Percentiles rank a stretch among this genome's conserved stretches.
Conservation (phyloP, 2,888 invertebrate genomes). For the Nowickia ferox region DNA sequence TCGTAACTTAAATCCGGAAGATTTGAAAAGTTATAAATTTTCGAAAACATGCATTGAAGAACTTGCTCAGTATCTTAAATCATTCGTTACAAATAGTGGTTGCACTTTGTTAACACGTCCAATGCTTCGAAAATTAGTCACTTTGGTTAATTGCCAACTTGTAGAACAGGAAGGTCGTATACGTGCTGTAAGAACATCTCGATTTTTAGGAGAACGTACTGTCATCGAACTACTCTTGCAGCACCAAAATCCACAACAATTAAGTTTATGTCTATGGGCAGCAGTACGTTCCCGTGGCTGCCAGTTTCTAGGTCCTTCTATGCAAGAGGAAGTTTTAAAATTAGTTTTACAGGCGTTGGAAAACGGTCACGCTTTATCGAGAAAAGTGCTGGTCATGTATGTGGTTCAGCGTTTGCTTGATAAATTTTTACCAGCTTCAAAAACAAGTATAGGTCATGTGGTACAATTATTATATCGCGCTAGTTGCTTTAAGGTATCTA, state of each 20-base stretch:
- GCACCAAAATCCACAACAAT: constrained; percentile 97
- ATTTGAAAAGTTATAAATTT: constrained; percentile 85
- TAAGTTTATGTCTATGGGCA: constrained; percentile 97
- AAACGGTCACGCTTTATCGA: constrained; percentile 96
- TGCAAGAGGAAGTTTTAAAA: constrained; percentile 99
- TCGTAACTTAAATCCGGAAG: constrained; percentile 84
- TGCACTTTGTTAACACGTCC: constrained; percentile 89
- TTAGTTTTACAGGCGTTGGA: constrained; percentile 96
- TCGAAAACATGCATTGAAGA: constrained; percentile 93
- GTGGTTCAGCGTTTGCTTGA: constrained; percentile 98
- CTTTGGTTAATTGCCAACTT: constrained; percentile 95
- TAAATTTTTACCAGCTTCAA: constrained; percentile 97
- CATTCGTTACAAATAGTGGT: constrained; percentile 86
- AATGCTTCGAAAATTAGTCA: constrained; percentile 97
- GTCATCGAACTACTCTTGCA: constrained; percentile 96
- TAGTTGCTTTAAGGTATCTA: constrained; percentile 99
- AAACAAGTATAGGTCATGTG: constrained; percentile 99
- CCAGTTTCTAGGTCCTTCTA: constrained; percentile 98
- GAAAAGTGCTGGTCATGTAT: constrained; percentile 98
- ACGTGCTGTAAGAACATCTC: constrained; percentile 90
- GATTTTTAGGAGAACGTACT: constrained; percentile 97
- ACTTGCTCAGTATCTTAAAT: constrained; percentile 93
- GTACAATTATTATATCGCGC: constrained; percentile 98
- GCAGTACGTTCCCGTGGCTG: constrained; percentile 98
- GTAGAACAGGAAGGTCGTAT: constrained; percentile 94